Evolutionary conservation across 2,113 vertebrate genomes (phyloP).

Genomic region (Carettochelys insculpta): DNA sequence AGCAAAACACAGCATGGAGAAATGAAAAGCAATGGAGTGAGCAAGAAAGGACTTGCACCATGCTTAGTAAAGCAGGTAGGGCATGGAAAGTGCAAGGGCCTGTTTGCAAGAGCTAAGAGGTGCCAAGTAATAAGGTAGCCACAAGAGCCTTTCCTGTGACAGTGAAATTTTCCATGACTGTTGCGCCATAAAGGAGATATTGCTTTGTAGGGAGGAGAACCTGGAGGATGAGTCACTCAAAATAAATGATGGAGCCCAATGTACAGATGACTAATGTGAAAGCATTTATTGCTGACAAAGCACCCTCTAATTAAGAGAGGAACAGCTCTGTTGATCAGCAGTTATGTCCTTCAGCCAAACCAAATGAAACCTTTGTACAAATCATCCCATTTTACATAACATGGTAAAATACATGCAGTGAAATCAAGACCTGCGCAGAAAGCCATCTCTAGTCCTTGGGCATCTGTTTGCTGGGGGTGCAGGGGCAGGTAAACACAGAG

Average conservation of each 20-base stretch:
- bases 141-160: not conserved
- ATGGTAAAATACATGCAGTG: not conserved
- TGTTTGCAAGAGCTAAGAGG: not conserved
- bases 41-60: not conserved
- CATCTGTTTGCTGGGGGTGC: not conserved
- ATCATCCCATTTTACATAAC: not conserved
- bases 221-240: not conserved
- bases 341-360: fast-evolving
- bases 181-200: not conserved
- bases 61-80: not conserved
- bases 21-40: not conserved
- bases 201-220: not conserved
- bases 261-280: not conserved
- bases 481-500: not conserved
- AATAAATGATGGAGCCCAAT: slow-evolving; percentile 45
- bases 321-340: not conserved
- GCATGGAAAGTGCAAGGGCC: not conserved
- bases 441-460: not conserved
- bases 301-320: slow-evolving; percentile 37
- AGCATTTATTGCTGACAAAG: not conserved
- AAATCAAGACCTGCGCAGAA: not conserved
- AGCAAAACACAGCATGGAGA: not conserved
- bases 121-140: not conserved
- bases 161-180: not conserved
- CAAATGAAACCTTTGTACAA: not conserved